Base-by-base conservation (phyloP, 1,140 invertebrate genomes). In the Lineus longissimus region DNA sequence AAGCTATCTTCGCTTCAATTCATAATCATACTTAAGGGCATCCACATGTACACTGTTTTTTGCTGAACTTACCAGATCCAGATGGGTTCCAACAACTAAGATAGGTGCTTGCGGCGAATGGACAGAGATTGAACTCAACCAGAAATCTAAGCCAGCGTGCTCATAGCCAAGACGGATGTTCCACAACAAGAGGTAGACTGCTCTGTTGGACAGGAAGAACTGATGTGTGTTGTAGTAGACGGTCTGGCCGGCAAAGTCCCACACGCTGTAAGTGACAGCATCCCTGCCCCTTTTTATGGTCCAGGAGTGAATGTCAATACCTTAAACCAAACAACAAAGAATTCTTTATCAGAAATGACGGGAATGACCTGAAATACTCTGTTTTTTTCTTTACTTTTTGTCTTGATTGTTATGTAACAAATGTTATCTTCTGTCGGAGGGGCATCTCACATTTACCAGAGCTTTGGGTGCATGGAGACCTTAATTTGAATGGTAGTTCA, bases 231-330 rank as follows among this genome's bases (percentile, higher is more conserved):
- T 80, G 66, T 81, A 81, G 67, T 81, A 81, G 0, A 81, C 74
- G 19, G 74, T 77, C 65, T 81, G 80, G n/a, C 80, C 80, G 67
- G 80, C 80, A 71, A 81, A 81, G 61, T 81, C 80, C 79, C 79
- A 80, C 30, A 80, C 72, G 71, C 76, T 78, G 70, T 70, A 80
- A 7, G 72, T 75, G 22, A 80, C 45, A 13, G 68, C 51, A 2
- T 74, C 73, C 36, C 72, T 70, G 27, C 74, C 67, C 22, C 65
- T 62, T 17, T 70, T 64, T 17, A 78, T 72, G n/a, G 70, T 74
- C 80, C 80, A 81, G 17, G 71, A 75, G 55, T 66, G 69, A n/a
- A 81, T 80, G 59, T 79, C 78, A 66, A 81, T 81, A 47, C 80
- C 80, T 77, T 69, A 67, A 15, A 64, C 68, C 17, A 72, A 15